These are phyloP conservation scores for Pangasius djambal DNA, from an alignment of 2,797 vertebrate genomes.

Conservation along the genomic window DNA sequence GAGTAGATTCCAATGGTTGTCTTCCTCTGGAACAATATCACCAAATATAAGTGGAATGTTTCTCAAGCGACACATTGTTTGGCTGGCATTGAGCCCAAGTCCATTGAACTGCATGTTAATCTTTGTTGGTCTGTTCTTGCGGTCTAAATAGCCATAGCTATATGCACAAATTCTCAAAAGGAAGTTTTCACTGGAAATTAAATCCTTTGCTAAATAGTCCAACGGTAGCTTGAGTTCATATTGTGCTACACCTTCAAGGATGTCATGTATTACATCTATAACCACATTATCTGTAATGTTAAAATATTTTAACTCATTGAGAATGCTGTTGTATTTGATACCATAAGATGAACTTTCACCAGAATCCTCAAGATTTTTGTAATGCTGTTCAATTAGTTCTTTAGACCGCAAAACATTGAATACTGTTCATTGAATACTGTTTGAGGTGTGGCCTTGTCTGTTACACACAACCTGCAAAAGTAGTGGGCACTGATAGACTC, in stretches of 20 bases:
- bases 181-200: too few relatives aligned
- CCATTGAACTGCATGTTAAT: not conserved
- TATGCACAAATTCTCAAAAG: not conserved
- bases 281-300: not conserved
- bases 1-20: slow-evolving; percentile 22
- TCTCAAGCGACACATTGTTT: slow-evolving; percentile 26
- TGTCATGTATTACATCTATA: not conserved
- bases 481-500: not conserved
- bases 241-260: not conserved
- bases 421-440: not conserved
- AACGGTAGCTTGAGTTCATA: not conserved
- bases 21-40: not conserved
- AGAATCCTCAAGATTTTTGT: not conserved
- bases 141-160: slow-evolving; percentile 28
- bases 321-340: too few relatives aligned
- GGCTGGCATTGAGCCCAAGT: slow-evolving; percentile 18
- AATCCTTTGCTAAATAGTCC: too few relatives aligned
- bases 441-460: not conserved
- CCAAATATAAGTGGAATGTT: slow-evolving; percentile 34
- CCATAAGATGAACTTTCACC: too few relatives aligned
- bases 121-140: slow-evolving; percentile 5
- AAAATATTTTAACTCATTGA: too few relatives aligned
- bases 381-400: not conserved
- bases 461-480: not conserved
- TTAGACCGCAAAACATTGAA: too few relatives aligned